Percentiles rank a stretch among this genome's conserved stretches.
These are phyloP conservation scores for Ethmia dodecea DNA, from an alignment of 2,888 invertebrate species.

Conservation along the genomic window DNA sequence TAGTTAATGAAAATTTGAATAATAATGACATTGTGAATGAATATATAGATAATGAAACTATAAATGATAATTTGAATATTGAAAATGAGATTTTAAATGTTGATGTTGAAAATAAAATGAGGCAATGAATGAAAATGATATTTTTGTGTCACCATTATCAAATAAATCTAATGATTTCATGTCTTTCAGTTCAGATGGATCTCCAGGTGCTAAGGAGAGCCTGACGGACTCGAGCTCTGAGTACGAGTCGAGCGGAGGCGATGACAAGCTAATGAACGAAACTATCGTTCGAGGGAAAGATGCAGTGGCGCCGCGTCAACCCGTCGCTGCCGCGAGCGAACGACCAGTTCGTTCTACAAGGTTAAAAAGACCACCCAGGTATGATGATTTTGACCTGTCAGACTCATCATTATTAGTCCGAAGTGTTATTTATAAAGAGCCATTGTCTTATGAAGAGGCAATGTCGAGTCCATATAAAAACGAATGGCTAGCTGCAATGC, in stretches of 20 bases:
- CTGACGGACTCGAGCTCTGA: not conserved
- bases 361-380: conserved; percentile 1
- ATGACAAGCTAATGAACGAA: not conserved
- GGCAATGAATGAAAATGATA: too few relatives aligned
- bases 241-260: not conserved
- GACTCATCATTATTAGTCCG: not conserved
- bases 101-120: not conserved
- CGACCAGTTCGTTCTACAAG: conserved; percentile 5
- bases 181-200: too few relatives aligned
- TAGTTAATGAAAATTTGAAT: not conserved
- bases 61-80: not conserved
- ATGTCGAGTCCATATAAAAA: conserved; percentile 1
- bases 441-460: conserved; percentile 5
- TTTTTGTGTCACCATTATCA: too few relatives aligned
- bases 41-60: not conserved
- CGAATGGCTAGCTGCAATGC: conserved; percentile 13
- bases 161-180: too few relatives aligned
- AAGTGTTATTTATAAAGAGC: not conserved
- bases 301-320: not conserved
- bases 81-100: not conserved
- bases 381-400: conserved; percentile 7
- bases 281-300: not conserved
- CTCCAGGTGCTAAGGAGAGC: not conserved
- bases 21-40: not conserved
- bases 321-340: not conserved